A percentile compares a stretch with the other conserved stretches of the same genome.
phyloP scores from a whole-genome alignment of 2,797 vertebrate genomes.

The Acanthurus lineatus region DNA sequence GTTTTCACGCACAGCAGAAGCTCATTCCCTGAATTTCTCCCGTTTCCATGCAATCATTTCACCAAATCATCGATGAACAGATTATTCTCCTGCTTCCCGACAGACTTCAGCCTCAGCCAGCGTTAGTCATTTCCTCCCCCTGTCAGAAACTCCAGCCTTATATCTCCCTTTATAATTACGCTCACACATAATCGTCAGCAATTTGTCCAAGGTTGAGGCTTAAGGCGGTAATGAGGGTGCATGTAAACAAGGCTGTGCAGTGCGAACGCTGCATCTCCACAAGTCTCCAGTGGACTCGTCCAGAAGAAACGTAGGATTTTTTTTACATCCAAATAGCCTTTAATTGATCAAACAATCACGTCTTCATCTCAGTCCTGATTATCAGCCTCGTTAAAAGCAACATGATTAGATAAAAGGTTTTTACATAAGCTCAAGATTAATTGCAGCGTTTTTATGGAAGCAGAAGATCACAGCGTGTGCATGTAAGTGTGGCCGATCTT shows the following conservation, averaged over 20 bases:
- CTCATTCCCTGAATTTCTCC: background rate
- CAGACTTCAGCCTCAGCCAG: conserved; percentile 15
- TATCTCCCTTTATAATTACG: conserved; percentile 39
- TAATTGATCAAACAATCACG: conserved; percentile 31
- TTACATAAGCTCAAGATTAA: conserved; percentile 33
- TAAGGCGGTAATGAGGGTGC: conserved; percentile 10
- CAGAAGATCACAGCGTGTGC: background rate
- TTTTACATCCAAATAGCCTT: conserved; percentile 15
- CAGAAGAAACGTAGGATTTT: conserved; percentile 5
- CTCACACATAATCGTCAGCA: conserved; percentile 21
- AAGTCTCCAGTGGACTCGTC: conserved; percentile 12
- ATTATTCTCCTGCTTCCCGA: conserved; percentile 29
- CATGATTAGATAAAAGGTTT: conserved; percentile 41
- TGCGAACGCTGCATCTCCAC: conserved; percentile 9
- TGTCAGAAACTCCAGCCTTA: conserved; percentile 30
- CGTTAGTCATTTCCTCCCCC: conserved; percentile 15
- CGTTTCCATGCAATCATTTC: conserved; percentile 28
- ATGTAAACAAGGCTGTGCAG: conserved; percentile 32
- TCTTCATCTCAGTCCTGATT: conserved; percentile 32
- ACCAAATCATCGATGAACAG: conserved; percentile 33
- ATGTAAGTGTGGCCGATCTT: conserved; percentile 12
- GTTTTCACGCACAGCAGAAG: conserved; percentile 27
- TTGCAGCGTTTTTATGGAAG: conserved; percentile 20
- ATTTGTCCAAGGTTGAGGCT: conserved; percentile 38
- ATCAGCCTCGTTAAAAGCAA: conserved; percentile 26